phyloP scores from a whole-genome alignment of 2,113 vertebrate species.

The Trinectes maculatus region DNA sequence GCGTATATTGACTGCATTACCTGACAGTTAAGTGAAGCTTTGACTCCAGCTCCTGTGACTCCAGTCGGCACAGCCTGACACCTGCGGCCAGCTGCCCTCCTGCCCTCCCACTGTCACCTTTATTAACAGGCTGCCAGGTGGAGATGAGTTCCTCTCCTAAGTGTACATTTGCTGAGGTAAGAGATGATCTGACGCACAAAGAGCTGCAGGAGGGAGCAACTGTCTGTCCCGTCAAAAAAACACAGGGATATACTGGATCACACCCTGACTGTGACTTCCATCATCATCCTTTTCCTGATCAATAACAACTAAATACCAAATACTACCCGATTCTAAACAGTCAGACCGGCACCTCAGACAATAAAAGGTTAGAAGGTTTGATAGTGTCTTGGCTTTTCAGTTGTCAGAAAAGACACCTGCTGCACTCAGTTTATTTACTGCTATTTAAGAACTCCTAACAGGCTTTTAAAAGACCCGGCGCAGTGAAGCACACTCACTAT shows the following conservation, averaged over 20 bases:
- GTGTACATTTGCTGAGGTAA: constrained; percentile 67
- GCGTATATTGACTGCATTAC: constrained; percentile 1
- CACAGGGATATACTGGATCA: not conserved
- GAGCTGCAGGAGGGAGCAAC: constrained; percentile 36
- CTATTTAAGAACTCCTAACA: not conserved
- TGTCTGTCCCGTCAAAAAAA: constrained; percentile 29
- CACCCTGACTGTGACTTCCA: too few species aligned
- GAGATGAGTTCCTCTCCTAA: constrained; percentile 48
- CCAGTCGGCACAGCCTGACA: constrained; percentile 59
- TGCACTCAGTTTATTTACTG: not conserved
- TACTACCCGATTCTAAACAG: too few species aligned
- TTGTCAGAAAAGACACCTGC: not conserved
- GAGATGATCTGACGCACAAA: constrained; percentile 51
- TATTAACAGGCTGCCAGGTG: constrained; percentile 76
- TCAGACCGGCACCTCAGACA: too few species aligned
- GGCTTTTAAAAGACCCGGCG: too few species aligned
- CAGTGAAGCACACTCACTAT: too few species aligned
- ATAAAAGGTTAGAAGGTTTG: too few species aligned
- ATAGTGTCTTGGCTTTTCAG: too few species aligned
- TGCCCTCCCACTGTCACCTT: constrained; percentile 73
- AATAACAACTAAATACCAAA: too few species aligned
- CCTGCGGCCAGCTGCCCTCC: constrained; percentile 37
- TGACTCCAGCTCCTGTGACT: constrained; percentile 24
- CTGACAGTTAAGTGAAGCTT: constrained; percentile 23
- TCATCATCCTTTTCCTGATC: too few species aligned